Conservation (phyloP, 1,140 invertebrate species). For the Hormaphis cornu region DNA sequence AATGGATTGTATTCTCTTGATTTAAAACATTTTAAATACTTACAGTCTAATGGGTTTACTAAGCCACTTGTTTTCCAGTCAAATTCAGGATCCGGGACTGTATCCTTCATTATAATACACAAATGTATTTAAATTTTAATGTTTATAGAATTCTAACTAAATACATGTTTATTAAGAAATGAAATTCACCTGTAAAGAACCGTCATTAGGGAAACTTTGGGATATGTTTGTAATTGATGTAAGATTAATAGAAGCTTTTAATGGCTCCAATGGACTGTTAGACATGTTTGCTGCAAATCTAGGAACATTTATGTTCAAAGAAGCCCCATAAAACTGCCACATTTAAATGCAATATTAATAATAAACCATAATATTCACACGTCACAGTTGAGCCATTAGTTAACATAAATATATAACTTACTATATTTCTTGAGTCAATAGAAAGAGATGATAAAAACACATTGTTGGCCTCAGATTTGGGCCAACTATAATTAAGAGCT, state of each 20-base stretch:
- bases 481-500: constrained; percentile 61
- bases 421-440: constrained; percentile 73
- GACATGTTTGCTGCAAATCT: constrained; percentile 69
- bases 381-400: not conserved
- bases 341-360: constrained; percentile 22
- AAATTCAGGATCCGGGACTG: constrained; percentile 53
- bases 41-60: constrained; percentile 56
- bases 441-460: constrained; percentile 58
- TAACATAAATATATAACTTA: constrained; percentile 46
- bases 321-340: constrained; percentile 62
- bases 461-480: constrained; percentile 58
- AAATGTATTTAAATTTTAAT: not conserved
- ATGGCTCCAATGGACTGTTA: constrained; percentile 61
- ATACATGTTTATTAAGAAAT: not conserved
- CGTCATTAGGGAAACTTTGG: not conserved
- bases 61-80: constrained; percentile 57
- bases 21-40: constrained; percentile 42
- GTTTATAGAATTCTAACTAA: not conserved
- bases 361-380: not conserved
- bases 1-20: not conserved
- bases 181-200: constrained; percentile 13
- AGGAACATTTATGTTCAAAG: constrained; percentile 65
- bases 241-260: constrained; percentile 47
- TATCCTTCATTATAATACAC: constrained; percentile 37
- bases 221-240: constrained; percentile 1